Evolutionary conservation across 2,113 vertebrate genomes (phyloP), one percentile per base, ranked within the genome.

Genomic region (Semnornis frantzii): DNA sequence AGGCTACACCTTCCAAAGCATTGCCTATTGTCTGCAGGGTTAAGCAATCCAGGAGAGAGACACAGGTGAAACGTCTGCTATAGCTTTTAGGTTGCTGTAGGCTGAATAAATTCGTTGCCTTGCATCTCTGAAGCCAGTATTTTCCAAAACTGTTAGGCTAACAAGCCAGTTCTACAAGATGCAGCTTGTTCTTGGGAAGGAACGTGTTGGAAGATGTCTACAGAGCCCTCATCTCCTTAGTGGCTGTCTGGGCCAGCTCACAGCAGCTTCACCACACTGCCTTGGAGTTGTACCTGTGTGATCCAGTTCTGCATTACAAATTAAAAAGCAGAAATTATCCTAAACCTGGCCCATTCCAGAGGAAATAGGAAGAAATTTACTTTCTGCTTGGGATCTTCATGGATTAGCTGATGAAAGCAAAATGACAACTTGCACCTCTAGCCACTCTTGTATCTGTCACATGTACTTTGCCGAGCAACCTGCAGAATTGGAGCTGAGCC

Each of bases 81-180:
- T 28, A 27, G 65, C 7, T 84, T 94, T 92, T 79, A 90, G 63
- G 30, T 90, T 82, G 66, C 88, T 90, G 62, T 62, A 84, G 83
- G 80, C 92, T 92, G 80, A 72, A 84, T 69, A 84, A 90, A 84
- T 81, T 64, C 30, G 60, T 81, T 74, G 39, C 37, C 64, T 69
- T 24, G 1, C 84, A 17, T 72, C 39, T 86, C 92, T 65, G 63
- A 84, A 93, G 52, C 79, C 34, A 62, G 5, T 50, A 4, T 82
- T 89, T 87, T 82, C 82, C 82, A 65, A 50, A 76, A 80, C 77
- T 90, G 54, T 94, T 90, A 84, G 92, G 34, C 50, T 50, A 58
- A 78, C 63, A 19, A 75, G 77, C 33, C 66, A 55, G 59, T 48
- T 75, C 25, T 72, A 65, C 80, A 84, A 65, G 89, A 69, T 69